Conservation (phyloP, 2,113 vertebrate genomes). For the Gnathonemus echidnorhynchus region DNA sequence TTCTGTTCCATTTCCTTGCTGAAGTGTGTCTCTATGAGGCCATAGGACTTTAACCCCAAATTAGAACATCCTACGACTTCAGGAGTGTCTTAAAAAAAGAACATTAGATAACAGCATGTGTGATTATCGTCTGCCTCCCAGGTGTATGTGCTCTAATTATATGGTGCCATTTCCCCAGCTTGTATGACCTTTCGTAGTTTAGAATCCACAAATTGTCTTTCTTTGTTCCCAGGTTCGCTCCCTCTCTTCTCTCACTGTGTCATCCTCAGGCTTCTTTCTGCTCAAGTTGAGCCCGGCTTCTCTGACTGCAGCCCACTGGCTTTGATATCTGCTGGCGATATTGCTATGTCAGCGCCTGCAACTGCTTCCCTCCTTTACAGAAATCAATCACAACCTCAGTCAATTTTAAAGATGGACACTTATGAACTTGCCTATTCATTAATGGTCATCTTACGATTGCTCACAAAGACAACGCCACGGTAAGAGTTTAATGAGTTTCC, state of each 20-base stretch:
- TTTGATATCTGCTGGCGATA: not conserved
- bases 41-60: conserved; percentile 3
- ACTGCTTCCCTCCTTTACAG: not conserved
- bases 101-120: not conserved
- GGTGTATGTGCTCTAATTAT: not conserved
- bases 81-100: conserved; percentile 10
- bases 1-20: not conserved
- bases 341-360: not conserved
- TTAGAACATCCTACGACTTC: not conserved
- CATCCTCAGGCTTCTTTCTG: not conserved
- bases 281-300: not conserved
- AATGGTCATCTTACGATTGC: not conserved
- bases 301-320: not conserved
- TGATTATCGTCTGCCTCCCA: not conserved
- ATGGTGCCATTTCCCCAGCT: conserved; percentile 8
- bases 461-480: not conserved
- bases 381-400: not conserved
- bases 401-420: not conserved
- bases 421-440: not conserved
- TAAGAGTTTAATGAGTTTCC: not conserved
- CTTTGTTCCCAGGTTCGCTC: not conserved
- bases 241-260: not conserved
- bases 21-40: not conserved
- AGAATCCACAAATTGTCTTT: not conserved
- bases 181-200: not conserved